A percentile compares a stretch with the other conserved stretches of the same genome.
Evolutionary conservation across 2,797 vertebrate species (phyloP).

Genomic region (Eleutherodactylus coqui): DNA sequence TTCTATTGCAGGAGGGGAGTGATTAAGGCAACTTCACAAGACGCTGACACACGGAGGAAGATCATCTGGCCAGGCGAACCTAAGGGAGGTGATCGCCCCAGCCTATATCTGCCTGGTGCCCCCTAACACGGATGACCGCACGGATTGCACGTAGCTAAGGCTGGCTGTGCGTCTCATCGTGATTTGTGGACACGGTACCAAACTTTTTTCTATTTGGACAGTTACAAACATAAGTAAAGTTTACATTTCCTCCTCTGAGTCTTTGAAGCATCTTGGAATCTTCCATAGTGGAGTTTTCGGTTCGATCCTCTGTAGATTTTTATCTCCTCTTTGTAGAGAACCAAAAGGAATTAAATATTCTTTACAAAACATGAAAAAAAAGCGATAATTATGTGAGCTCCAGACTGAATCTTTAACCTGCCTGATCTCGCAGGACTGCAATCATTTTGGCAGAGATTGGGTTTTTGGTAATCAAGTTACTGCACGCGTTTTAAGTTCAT

Average conservation of each 20-base stretch:
- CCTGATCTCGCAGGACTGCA: constrained; percentile 8
- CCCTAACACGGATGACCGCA: too few species aligned
- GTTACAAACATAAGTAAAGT: background rate
- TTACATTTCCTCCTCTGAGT: background rate
- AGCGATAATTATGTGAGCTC: background rate
- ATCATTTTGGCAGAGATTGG: constrained; percentile 31
- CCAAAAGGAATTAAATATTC: constrained; percentile 3
- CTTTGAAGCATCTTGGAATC: background rate
- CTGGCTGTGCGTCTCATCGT: too few species aligned
- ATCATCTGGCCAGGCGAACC: too few species aligned
- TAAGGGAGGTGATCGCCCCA: too few species aligned
- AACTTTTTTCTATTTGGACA: too few species aligned
- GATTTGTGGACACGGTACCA: too few species aligned
- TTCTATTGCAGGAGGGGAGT: too few species aligned
- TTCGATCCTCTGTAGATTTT: background rate
- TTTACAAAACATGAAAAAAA: constrained; percentile 24
- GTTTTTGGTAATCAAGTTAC: constrained; percentile 31
- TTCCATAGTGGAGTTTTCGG: background rate
- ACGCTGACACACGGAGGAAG: too few species aligned
- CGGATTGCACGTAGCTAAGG: too few species aligned
- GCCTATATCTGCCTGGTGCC: too few species aligned
- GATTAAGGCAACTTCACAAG: too few species aligned
- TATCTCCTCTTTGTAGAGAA: background rate
- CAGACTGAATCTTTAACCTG: constrained; percentile 32
- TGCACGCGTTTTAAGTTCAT: constrained; percentile 33